Conservation (phyloP, 2,113 vertebrate species). For the Ovibos moschatus region DNA sequence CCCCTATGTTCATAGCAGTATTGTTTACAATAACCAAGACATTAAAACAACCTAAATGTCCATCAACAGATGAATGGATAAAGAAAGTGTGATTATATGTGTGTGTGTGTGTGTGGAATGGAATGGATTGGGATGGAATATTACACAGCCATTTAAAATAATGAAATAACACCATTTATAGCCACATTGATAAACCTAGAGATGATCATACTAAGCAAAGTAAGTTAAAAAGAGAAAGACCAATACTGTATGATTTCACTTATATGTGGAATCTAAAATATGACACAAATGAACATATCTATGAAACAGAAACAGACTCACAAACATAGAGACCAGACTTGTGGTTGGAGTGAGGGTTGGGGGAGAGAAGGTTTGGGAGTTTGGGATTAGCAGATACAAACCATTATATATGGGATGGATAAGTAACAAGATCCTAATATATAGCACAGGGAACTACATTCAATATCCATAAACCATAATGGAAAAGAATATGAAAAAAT, state of each 20-base stretch:
- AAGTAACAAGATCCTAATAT: background rate
- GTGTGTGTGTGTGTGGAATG: too few species aligned
- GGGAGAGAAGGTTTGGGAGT: background rate
- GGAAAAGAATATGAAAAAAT: background rate
- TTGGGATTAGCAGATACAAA: background rate
- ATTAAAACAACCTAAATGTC: background rate
- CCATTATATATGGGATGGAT: background rate
- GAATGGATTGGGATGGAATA: background rate
- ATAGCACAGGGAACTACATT: background rate
- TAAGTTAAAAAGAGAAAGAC: background rate
- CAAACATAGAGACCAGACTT: background rate
- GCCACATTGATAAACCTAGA: background rate
- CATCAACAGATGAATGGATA: background rate
- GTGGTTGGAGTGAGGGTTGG: background rate
- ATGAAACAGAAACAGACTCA: background rate
- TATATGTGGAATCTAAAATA: background rate
- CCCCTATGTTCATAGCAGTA: background rate
- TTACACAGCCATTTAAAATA: background rate
- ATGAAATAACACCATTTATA: background rate
- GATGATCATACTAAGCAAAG: background rate
- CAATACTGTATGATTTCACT: background rate
- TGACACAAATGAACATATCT: background rate
- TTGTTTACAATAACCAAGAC: background rate
- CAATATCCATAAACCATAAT: background rate
- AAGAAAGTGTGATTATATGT: background rate